Evolutionary conservation across 2,113 vertebrate species (phyloP), one percentile per base, ranked within the genome.

Genomic region (Trichechus manatus): DNA sequence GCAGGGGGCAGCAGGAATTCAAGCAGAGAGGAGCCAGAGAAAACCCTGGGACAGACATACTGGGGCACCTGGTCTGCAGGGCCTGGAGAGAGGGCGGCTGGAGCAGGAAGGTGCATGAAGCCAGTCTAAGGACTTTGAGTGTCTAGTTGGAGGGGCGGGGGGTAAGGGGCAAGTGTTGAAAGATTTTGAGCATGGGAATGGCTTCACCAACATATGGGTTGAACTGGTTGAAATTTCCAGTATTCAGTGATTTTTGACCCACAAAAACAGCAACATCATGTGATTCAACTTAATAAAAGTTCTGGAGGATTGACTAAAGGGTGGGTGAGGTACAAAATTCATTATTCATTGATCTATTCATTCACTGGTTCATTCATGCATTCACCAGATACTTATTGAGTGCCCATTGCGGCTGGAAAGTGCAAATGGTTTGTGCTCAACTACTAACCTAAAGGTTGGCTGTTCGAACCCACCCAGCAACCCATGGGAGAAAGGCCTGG

Each of bases 21-120:
- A 75, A 74, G 20, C 66, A 70, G 15, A 70, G 33, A 82, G 4
- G 44, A 66, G 19, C 72, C 75, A 47, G 6, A 22, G 63, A 70
- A 92, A 47, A 29, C 27, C 74, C 29, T 33, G 19, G 89, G 29
- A 9, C 4, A 22, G 27, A 0, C 1, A 25, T 47, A 10, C 33
- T 50, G 22, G 7, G 39, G 22, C 6, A 1, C 1, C 22, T n/a
- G 27, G 33, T 25, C 33, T 22, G 17, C 0, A 0, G 44, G 44
- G 7, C 47, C 31, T 56, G 33, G 84, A 23, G 56, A 22, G 59
- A 56, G 8, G 11, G 61, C 14, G 77, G 29, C 8, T 4, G 36
- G 87, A 77, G 22, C 6, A 3, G 36, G 79, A 77, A 15, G 53
- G 29, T 4, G 47, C 47, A 59, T 33, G 72, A 36, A 56, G 59